Base-by-base conservation (phyloP, 2,113 vertebrate species). In the Anarrhichthys ocellatus region DNA sequence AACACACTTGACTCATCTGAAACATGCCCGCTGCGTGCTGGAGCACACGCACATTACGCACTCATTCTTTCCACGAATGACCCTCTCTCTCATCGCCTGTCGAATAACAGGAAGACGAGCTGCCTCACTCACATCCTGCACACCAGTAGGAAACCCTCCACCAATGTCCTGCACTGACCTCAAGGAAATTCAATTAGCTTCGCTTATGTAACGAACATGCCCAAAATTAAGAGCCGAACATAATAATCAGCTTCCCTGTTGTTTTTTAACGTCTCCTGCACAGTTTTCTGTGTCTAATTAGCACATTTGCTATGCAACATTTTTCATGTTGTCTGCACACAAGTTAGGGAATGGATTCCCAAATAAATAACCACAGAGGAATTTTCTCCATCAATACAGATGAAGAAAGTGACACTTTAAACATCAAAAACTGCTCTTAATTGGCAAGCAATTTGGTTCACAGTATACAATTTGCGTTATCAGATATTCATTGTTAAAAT, bases 31-130 rank as follows among this genome's bases (percentile, higher is more conserved):
- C 44, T 48, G 44, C 11, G 6, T 36, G 44, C 78, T 46, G 22
- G 29, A 62, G 81, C 62, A 36, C 1, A 32, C 1, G 20, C 54
- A 38, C 69, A 73, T 18, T 29, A 46, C 50, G 8, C 61, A 52
- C 59, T 27, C 59, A 18, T 15, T 18, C 0, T 76, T 32, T 73
- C 76, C 65, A 88, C 38, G 17, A 29, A 46, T 24, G 63, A 79
- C 20, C 11, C 42, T 2, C 5, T 72, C 80, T 48, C 56, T 85
- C 84, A 52, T 75, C 71, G 71, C 42, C 63, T 69, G 54, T 29
- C 7, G 76, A 91, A 94, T 71, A 94, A 95, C 94, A 94, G 94
- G 94, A 95, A 91, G 85, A 40, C 3, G 5, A 54, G 38, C 40
- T 67, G 82, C 61, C 73, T 63, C 32, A 3, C 52, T 69, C 88